Conservation (phyloP, 1,140 invertebrate genomes). For the Ladona fulva region DNA sequence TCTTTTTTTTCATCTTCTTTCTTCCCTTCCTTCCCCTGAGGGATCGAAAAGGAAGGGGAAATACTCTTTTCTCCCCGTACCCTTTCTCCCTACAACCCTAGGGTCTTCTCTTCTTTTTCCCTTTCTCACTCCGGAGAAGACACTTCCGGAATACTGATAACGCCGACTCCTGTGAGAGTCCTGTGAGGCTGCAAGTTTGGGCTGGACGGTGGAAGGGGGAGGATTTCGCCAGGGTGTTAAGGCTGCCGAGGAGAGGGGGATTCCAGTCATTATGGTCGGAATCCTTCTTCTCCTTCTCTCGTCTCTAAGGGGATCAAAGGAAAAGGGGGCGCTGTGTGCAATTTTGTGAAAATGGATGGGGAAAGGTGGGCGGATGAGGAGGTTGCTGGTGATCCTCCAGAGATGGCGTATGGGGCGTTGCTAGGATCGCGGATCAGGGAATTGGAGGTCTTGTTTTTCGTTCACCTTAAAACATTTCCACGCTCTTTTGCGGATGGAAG, state of each 20-base stretch:
- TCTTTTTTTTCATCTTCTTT: not conserved
- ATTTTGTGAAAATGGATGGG: not conserved
- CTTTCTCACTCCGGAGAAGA: not conserved
- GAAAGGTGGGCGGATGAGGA: not conserved
- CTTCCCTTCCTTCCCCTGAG: not conserved
- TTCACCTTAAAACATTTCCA: too few species aligned
- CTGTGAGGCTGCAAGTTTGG: not conserved
- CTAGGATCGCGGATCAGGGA: too few species aligned
- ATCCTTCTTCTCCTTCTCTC: not conserved
- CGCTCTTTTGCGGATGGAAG: too few species aligned
- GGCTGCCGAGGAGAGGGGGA: not conserved
- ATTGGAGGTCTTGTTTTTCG: too few species aligned
- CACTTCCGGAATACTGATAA: slow-evolving; percentile 9
- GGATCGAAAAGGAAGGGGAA: not conserved
- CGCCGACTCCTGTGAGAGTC: not conserved
- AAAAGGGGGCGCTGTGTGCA: not conserved
- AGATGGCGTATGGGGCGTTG: too few species aligned
- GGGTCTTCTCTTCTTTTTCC: not conserved
- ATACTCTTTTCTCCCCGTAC: not conserved
- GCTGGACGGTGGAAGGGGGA: not conserved
- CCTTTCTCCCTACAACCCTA: not conserved
- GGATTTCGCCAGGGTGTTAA: not conserved
- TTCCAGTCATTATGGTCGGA: not conserved
- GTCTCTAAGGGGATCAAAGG: not conserved
- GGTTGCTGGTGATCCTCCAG: not conserved